Evolutionary conservation across 2,797 vertebrate genomes (phyloP).

Genomic region (Cercopithecus diana): DNA sequence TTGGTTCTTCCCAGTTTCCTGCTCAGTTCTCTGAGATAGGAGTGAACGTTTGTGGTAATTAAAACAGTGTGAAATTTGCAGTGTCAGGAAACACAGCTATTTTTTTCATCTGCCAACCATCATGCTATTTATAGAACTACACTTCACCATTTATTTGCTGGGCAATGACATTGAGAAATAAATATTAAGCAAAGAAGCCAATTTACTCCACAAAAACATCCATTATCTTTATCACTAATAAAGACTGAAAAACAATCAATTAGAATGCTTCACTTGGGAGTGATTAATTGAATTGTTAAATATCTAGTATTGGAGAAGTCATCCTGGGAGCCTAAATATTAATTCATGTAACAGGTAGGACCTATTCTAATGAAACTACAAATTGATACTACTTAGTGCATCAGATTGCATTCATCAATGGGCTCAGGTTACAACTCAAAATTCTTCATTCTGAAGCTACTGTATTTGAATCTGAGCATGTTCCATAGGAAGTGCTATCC

Average conservation of each 20-base stretch:
- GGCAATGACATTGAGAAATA: constrained; percentile 76
- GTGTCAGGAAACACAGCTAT: constrained; percentile 80
- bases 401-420: neutral
- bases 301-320: constrained; percentile 71
- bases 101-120: constrained; percentile 61
- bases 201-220: constrained; percentile 82
- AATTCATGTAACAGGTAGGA: constrained; percentile 58
- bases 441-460: constrained; percentile 2
- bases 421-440: neutral
- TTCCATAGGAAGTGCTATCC: neutral
- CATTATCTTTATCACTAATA: constrained; percentile 83
- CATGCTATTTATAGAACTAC: constrained; percentile 81
- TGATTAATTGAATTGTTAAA: constrained; percentile 83
- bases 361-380: constrained; percentile 62
- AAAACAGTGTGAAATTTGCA: constrained; percentile 79
- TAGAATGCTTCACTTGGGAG: constrained; percentile 79
- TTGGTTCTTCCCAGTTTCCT: constrained; percentile 79
- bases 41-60: constrained; percentile 80
- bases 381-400: neutral
- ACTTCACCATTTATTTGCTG: constrained; percentile 74
- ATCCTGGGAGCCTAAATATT: constrained; percentile 71
- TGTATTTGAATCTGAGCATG: neutral
- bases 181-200: constrained; percentile 82
- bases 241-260: constrained; percentile 83
- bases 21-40: constrained; percentile 76